Percentiles rank a stretch among this genome's conserved stretches.
phyloP scores from a whole-genome alignment of 2,888 invertebrate species.

The Anthophora plumipes region DNA sequence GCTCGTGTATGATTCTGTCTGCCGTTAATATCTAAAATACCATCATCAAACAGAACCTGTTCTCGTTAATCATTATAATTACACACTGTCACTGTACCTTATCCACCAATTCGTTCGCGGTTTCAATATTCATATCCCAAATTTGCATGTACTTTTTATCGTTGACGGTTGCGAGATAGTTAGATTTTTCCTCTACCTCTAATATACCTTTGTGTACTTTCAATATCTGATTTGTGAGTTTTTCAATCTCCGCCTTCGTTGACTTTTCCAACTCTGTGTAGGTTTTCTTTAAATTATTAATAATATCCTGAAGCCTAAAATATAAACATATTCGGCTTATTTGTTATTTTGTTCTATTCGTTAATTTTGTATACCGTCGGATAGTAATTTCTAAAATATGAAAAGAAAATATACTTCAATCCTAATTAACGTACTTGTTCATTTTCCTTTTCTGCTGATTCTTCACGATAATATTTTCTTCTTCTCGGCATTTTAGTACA shows the following conservation, averaged over 20 bases:
- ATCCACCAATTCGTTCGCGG: slow-evolving; percentile 85
- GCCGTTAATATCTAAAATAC: slow-evolving; percentile 85
- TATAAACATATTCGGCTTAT: neutral
- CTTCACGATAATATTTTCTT: slow-evolving; percentile 92
- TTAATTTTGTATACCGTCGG: neutral
- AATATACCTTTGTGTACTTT: slow-evolving; percentile 89
- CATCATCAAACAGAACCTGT: neutral
- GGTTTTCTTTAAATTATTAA: slow-evolving; percentile 88
- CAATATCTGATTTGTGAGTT: slow-evolving; percentile 89
- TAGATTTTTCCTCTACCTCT: slow-evolving; percentile 90
- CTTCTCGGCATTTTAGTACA: slow-evolving; percentile 93
- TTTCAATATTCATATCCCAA: slow-evolving; percentile 88
- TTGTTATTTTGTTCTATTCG: neutral
- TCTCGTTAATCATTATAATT: neutral
- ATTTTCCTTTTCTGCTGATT: slow-evolving; percentile 92
- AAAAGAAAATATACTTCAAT: too few species aligned
- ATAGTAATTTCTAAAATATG: neutral
- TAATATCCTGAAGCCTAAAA: slow-evolving; percentile 88
- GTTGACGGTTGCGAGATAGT: slow-evolving; percentile 88
- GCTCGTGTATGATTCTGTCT: slow-evolving; percentile 88
- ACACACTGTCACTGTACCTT: slow-evolving; percentile 77
- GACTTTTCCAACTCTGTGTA: slow-evolving; percentile 89
- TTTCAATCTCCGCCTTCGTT: slow-evolving; percentile 88
- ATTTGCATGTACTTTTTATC: slow-evolving; percentile 88
- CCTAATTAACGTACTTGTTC: slow-evolving; percentile 87